Base-by-base conservation (phyloP, 2,797 vertebrate species). In the Acanthurus leucopareius region DNA sequence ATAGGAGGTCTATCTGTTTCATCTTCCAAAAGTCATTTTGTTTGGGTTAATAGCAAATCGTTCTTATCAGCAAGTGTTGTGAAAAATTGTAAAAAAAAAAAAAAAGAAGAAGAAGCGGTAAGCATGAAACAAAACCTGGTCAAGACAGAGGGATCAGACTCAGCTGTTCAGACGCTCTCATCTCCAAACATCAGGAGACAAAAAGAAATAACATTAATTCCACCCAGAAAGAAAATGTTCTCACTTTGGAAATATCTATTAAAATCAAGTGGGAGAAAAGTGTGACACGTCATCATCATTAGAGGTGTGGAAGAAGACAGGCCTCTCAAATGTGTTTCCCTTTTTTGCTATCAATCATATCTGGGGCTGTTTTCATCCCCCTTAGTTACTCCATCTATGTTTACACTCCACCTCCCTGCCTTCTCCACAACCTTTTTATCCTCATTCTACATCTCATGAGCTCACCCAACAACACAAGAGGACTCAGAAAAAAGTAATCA, bases 111-210 rank as follows among this genome's bases (percentile, higher is more conserved):
- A 54, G 54, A 69, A 72, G 22, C 20, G 45, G 54, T 45, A 64
- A 71, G 66, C 51, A 56, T 48, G 74, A 73, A 62, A 57, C 44
- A 64, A 53, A 83, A 57, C 73, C 69, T 65, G 69, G 78, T 78
- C 32, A 63, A 83, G 69, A 66, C 45, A 22, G 20, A 69, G 25
- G 38, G 73, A 82, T 87, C 64, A 47, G 48, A 49, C 61, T 68
- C 81, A 72, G 79, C 83, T 86, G 78, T 67, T 87, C 54, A 79
- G 85, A 85, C 72, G 77, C 69, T 60, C 71, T 40, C 40, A 40
- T 62, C 71, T 40, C n/a, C 48, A 20, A 16, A 64, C 13, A 49
- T 35, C 22, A 32, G 22, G 35, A 48, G 48, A 68, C 17, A 0
- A 6, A 71, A 73, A 76, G 80, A 75, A 10, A 40, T 10, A 40